Evolutionary conservation across 2,113 vertebrate species (phyloP), one percentile per base, ranked within the genome.

Genomic region (Gasterosteus nipponicus): DNA sequence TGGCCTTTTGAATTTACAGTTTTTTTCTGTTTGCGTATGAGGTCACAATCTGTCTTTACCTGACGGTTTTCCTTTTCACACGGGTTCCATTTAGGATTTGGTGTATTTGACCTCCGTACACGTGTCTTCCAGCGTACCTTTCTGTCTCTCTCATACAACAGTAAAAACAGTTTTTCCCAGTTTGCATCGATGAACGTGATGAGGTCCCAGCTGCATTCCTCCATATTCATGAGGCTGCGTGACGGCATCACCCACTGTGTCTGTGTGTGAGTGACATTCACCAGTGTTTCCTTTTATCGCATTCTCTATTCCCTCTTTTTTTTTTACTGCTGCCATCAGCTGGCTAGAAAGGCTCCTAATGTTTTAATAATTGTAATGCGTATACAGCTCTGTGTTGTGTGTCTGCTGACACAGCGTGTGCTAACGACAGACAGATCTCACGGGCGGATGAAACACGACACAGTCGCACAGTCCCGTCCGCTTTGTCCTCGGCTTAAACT

Each of bases 141-240:
- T 53, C 63, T 33, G 29, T 70, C 9, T 42, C 31, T 74, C 14
- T 72, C 14, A 67, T 16, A 47, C 64, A 61, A 69, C 53, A 60
- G 14, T 41, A 72, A 80, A 41, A 63, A 53, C 35, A 10, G 33
- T 64, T 73, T 78, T 70, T 53, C 64, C 47, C 49, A 64, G 60
- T 72, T 63, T 78, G 69, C 63, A 26, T 33, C 78, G 64, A 33
- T 60, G 73, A 87, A 51, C 10, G 7, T 69, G 79, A 87, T 90
- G 82, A 72, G 71, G 60, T 80, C 78, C 74, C 80, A 82, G 86
- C 79, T 80, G 73, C 70, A 86, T n/a, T 35, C 49, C 69, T 86
- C 72, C 77, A 84, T 90, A 88, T 88, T 89, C 81, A 86, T 82
- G 70, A 77, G 56, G 41, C 77, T 1, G n/a, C 78, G 56, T 70